A percentile compares a stretch with the other conserved stretches of the same genome.
These are phyloP conservation scores for Drosophila bipectinata DNA, from an alignment of 1,140 invertebrate genomes.

Conservation along the genomic window DNA sequence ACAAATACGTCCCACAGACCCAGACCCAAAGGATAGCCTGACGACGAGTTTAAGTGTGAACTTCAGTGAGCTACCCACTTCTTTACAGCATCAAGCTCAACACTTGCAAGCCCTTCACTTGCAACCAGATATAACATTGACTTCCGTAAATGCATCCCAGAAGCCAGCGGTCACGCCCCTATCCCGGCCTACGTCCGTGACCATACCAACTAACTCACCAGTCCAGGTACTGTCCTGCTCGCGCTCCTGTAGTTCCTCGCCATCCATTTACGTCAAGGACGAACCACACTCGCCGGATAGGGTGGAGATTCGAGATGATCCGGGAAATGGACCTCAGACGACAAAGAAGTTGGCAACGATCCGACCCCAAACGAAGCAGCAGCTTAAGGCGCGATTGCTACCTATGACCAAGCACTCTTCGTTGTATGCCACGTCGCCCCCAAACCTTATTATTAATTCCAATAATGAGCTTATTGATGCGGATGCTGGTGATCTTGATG, in stretches of 20 bases:
- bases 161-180: slow-evolving; percentile 23
- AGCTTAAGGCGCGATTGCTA: slow-evolving; percentile 54
- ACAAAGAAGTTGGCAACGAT: slow-evolving; percentile 59
- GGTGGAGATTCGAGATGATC: slow-evolving; percentile 9
- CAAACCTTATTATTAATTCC: slow-evolving; percentile 65
- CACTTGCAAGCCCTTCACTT: slow-evolving; percentile 62
- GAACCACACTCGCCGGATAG: slow-evolving; percentile 63
- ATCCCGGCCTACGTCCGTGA: slow-evolving; percentile 3
- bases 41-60: slow-evolving; percentile 3
- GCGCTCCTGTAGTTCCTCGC: slow-evolving; percentile 71
- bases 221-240: slow-evolving; percentile 55
- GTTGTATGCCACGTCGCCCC: slow-evolving; percentile 54
- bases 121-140: slow-evolving; percentile 66
- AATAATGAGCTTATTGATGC: slow-evolving; percentile 71
- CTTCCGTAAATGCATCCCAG: slow-evolving; percentile 34
- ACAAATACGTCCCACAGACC: background rate
- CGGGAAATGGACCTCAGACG: slow-evolving; percentile 11
- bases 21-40: background rate
- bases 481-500: slow-evolving; percentile 59
- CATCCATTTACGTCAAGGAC: slow-evolving; percentile 80
- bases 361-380: slow-evolving; percentile 62
- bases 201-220: slow-evolving; percentile 3
- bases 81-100: slow-evolving; percentile 58
- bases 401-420: slow-evolving; percentile 29
- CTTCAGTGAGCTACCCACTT: slow-evolving; percentile 51